Base-by-base conservation (phyloP, 2,888 invertebrate genomes). In the Branchipolynoe longqiensis region DNA sequence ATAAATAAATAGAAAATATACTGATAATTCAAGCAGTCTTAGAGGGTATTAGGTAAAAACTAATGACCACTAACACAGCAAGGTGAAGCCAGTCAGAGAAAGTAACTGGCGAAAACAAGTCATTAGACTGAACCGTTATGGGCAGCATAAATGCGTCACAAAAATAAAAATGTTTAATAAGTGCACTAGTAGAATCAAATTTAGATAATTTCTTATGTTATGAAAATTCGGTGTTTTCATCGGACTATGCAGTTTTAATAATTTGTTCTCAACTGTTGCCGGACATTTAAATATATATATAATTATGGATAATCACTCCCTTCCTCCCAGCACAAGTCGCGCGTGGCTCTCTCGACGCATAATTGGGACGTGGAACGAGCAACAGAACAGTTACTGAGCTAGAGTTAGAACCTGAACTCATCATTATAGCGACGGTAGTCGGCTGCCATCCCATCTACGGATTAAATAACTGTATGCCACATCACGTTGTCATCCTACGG, bases 341-440 rank as follows among this genome's bases (percentile, higher is more conserved):
- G 97, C 89, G 97, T 97, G 73, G 98, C 98, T 41, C 95, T 99
- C 83, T 98, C 98, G 83, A 96, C 97, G 69, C 97, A 96, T 93
- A 96, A 97, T 94, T 99, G 98, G 98, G 97, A 98, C 92, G 94
- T 98, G 91, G 97, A 97, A 94, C 95, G 96, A 93, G 98, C 99
- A 89, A 98, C 98, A 83, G 98, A 98, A 94, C 96, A 96, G 93
- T 95, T 97, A 90, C 96, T 97, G 94, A 96, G 96, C 95, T 97
- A 78, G 78, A 78, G 78, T 41, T 78, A 73, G 73, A 41, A 73
- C 22, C 22, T 73, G 38, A 33, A 69, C 69, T 38, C 69, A 38
- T 69, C 33, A 33, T 69, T 38, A 14, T 2, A 48, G 33, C 69
- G 36, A 69, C 69, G 12, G 41, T 25, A 6, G 41, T 41, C 78